Base-by-base conservation (phyloP, 2,113 vertebrate genomes). In the Aegotheles bennettii region DNA sequence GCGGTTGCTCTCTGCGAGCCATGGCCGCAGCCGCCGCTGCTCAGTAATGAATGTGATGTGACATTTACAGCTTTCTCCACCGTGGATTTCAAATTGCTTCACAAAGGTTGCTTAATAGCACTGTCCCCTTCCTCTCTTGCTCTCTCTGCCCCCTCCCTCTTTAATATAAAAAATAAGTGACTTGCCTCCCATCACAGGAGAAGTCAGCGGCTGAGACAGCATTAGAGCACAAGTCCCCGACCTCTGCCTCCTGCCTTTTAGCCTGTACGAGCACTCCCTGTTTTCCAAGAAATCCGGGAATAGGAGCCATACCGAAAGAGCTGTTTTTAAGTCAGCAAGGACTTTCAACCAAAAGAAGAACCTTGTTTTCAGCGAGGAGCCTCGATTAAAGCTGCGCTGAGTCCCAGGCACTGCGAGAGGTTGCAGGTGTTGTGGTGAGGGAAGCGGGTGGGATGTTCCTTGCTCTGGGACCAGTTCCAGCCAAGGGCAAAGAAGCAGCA, bases 11-110 rank as follows among this genome's bases (percentile, higher is more conserved):
- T 51, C 87, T 26, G 73, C 2, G 2, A 95, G 65, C 87, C 23
- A 1, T 1, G 59, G 68, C 47, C 8, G 0, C 40, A 31, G 84
- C 80, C 50, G 3, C 84, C 14, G 16, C 74, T 4, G 60, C 91
- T 87, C 17, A 0, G 69, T 77, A 90, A 88, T 94, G 77, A 95
- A 77, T 59, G 69, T 36, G 92, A 76, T 80, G 85, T 86, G 90
- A 83, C 90, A 94, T 96, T 96, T 94, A 94, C 31, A 23, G 76
- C 82, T 93, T 93, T 92, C 84, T 96, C 93, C 88, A 45, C 88
- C 28, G 50, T 47, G 88, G 88, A 68, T 96, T 94, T 92, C 78
- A 89, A 96, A 94, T 95, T 17, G 20, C 60, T 93, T 90, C 73
- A 31, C 85, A 90, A 87, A 92, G 82, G 53, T 84, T 95, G 88